Evolutionary conservation across 2,888 invertebrate genomes (phyloP), one percentile per base, ranked within the genome.

Genomic region (Yponomeuta sedellus): DNA sequence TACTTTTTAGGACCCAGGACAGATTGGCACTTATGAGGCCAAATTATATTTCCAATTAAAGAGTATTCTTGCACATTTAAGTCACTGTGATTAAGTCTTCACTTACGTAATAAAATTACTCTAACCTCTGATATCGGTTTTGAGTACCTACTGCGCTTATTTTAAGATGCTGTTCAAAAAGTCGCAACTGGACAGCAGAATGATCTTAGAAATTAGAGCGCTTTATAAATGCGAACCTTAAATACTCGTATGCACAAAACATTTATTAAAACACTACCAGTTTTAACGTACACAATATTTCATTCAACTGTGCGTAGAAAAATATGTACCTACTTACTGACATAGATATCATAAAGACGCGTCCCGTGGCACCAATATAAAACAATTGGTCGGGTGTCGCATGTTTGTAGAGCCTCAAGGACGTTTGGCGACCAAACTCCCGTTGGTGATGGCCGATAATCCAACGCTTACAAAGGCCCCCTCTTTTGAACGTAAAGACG

Each of bases 391-490:
- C 34, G 44, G 44, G 44, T 52, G 44, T 16, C 16, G 44, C 44
- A 52, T 16, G 44, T 52, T 16, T 16, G 44, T 52, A 12, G 63
- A 16, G 63, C 3, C 63, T 40, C 70, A 71, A 71, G 73, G 71
- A 72, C 61, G 67, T 73, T 73, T 73, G 70, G 72, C 44, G 81
- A 80, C 86, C 86, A 87, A 88, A 83, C 83, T 87, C 84, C 84
- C 84, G 86, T 85, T 84, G 78, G 81, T 79, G 78, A 82, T 81
- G 79, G 81, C 82, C 81, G 82, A 83, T 88, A 87, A 88, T 88
- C 86, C 81, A 77, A 77, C 82, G 82, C 83, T 86, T 85, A 86
- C 81, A 79, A 52, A 16, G 44, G 80, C 77, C 82, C 77, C 80
- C 82, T 81, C 84, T 85, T 83, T 80, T 12, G 3, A 52, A 77